Evolutionary conservation across 2,113 vertebrate species (phyloP), one percentile per base, ranked within the genome.

Genomic region (Pygoscelis adeliae): DNA sequence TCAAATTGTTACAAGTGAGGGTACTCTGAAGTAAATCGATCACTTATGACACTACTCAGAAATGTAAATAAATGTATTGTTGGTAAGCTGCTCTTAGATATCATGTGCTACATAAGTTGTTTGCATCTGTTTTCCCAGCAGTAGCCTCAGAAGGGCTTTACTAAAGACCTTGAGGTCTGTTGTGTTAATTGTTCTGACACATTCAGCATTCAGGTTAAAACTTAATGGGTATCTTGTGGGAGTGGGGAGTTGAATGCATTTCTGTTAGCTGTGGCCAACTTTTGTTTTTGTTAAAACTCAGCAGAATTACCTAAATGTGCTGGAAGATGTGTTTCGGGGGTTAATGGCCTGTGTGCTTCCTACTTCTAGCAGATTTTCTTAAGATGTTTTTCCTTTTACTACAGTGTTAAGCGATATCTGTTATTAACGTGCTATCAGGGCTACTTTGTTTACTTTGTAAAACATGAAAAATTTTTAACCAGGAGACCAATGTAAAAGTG

Each of bases 291-390:
- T 93, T 90, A 66, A 88, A 95, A 95, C 78, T 89, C 96, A 97
- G 94, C 87, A 97, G 90, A 96, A 95, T 96, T 88, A 80, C 85
- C 74, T 70, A 80, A 97, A 91, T 88, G 84, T 89, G 94, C 93
- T 96, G 67, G 84, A 72, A 96, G 93, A 95, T 91, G 93, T 83
- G 70, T 91, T 83, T 91, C 0, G 5, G 58, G 91, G 93, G 78
- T 96, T 97, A 97, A 94, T 94, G 94, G 67, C 23, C 91, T 77
- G 19, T 93, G 87, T 58, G 78, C 93, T 96, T 93, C 84, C 90
- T 91, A 53, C 63, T 83, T 52, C 34, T 53, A 70, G 67, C 50
- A 67, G 32, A 73, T 90, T 93, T 94, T 88, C 78, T 85, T 76
- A 46, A 77, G 79, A 83, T 62, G 50, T 85, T 95, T 80, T 82